phyloP scores from a whole-genome alignment of 30 jellyfish, hydroid and myxozoan genomes.

The Catostylus mosaicus region DNA sequence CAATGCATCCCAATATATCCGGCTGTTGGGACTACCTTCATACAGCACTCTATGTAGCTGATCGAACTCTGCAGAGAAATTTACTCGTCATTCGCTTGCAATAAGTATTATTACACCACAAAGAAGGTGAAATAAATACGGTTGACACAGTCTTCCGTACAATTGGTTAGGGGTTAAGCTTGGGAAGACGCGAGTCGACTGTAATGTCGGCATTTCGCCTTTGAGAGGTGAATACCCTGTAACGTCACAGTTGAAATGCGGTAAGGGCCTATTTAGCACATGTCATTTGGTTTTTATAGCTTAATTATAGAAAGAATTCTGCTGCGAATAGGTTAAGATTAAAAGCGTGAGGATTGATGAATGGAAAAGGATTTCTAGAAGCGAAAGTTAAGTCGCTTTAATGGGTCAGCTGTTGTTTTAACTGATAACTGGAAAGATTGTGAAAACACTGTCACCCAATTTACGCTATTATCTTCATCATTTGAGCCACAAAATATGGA shows the following conservation, averaged over 20 bases:
- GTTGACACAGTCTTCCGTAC: slow-evolving; percentile 1
- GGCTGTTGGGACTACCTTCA: no score
- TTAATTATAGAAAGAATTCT: slow-evolving; percentile 50
- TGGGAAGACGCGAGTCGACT: neutral
- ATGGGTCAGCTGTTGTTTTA: slow-evolving; percentile 59
- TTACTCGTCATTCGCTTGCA: neutral
- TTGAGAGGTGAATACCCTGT: slow-evolving; percentile 52
- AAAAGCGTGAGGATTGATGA: slow-evolving; percentile 61
- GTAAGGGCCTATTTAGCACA: slow-evolving; percentile 49
- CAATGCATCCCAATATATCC: no score
- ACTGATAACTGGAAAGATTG: slow-evolving; percentile 24
- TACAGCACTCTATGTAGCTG: no score
- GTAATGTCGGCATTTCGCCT: slow-evolving; percentile 47
- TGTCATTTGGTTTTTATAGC: slow-evolving; percentile 65
- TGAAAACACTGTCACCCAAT: neutral
- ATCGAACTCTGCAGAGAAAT: neutral
- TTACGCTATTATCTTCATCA: no score
- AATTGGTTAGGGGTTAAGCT: slow-evolving; percentile 17
- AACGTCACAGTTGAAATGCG: slow-evolving; percentile 64
- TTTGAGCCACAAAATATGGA: no score
- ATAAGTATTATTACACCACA: neutral
- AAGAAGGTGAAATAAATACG: slow-evolving; percentile 7
- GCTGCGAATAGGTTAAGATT: slow-evolving; percentile 57
- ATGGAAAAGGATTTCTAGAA: slow-evolving; percentile 22
- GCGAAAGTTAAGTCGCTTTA: neutral